Conservation (phyloP, 2,113 vertebrate species). For the Mellivora capensis region DNA sequence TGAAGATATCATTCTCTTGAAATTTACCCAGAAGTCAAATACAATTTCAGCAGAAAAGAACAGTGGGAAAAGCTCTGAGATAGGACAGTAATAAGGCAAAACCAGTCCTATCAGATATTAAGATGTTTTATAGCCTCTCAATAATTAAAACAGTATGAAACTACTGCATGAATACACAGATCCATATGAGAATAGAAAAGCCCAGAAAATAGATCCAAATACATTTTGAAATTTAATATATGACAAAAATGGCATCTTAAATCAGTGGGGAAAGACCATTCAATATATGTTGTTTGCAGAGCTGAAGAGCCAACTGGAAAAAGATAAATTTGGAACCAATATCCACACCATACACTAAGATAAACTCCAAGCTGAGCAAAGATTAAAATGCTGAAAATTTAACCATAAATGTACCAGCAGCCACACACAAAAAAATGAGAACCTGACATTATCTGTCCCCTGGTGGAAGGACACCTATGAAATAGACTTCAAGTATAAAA, state of each 20-base stretch:
- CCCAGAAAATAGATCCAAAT: background rate
- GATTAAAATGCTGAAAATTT: background rate
- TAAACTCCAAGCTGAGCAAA: background rate
- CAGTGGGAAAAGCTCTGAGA: background rate
- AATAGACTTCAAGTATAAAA: background rate
- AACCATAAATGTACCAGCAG: background rate
- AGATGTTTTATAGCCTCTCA: background rate
- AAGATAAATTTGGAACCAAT: background rate
- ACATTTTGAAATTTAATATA: background rate
- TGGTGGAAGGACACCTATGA: background rate
- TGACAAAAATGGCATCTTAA: background rate
- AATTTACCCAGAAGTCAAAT: background rate
- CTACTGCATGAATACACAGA: background rate
- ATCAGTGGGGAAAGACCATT: background rate
- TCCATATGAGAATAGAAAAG: background rate
- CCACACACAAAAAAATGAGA: background rate
- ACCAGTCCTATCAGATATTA: background rate
- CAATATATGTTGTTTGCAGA: background rate
- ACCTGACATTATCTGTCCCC: background rate
- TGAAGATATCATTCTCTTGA: background rate
- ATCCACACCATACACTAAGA: background rate
- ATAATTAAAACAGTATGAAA: background rate
- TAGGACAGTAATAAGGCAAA: background rate
- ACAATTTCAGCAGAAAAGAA: background rate
- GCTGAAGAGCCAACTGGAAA: background rate